Evolutionary conservation across 2,888 invertebrate genomes (phyloP), one percentile per base, ranked within the genome.

Genomic region (Arrhopalites spinosus): DNA sequence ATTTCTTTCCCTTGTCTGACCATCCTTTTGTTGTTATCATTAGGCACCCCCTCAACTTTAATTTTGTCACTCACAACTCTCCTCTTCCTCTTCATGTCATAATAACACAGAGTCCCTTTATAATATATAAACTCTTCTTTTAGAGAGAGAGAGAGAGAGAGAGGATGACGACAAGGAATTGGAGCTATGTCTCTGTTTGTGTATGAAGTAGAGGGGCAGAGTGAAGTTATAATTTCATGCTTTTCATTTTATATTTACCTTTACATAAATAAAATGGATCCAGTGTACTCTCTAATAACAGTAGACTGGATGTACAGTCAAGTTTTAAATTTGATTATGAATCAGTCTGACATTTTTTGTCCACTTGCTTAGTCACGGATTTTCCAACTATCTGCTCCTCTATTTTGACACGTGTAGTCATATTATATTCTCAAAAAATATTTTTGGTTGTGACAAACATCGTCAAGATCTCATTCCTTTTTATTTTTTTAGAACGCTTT

Each of bases 41-140:
- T 47, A 68, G 20, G 27, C 25, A 68, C 68, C 50, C 50, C 45
- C 47, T 50, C 45, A 47, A 47, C 11, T 50, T 50, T 11, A 68
- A 25, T 68, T 68, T 68, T 45, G 68, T 68, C 68, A 68, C 68
- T 68, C 53, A 36, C 66, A 66, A 36, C 53, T 53, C 59, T 25
- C 2, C 59, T n/a, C 15, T 50, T 17, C 50, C 50, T n/a, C 3
- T 17, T 17, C 17, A 50, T 15, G 2, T 5, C 15, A 15, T 50
- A 50, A 17, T 50, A n/a, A 15, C 17, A 50, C n/a, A n/a, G 50
- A 45, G 8, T 11, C 7, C 45, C 45, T 11, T 11, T 11, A 45
- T 15, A 45, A 45, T 15, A 45, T 15, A 45, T 45, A 45, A 45
- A 45, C 15, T 45, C 45, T 15, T 45, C 36, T 36, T 36, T 36